Percentiles rank a stretch among this genome's conserved stretches.
phyloP scores from a whole-genome alignment of 2,797 vertebrate genomes.

The Enteromius unitaeniatus region DNA sequence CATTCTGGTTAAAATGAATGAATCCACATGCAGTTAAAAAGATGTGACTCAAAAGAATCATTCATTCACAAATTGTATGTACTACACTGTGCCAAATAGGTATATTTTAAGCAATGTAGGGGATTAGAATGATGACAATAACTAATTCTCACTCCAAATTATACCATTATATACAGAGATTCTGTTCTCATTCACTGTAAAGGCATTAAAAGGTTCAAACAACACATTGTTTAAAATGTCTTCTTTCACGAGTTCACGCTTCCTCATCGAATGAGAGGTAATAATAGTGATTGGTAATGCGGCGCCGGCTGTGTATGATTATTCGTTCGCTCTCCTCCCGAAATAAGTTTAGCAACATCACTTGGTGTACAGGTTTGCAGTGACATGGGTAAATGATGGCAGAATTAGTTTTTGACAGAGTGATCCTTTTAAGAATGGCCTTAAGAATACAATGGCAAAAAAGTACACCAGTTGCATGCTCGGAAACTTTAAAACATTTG shows the following conservation, averaged over 20 bases:
- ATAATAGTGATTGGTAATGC: no score
- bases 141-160: neutral
- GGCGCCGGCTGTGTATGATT: no score
- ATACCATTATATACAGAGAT: neutral
- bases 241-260: no score
- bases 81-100: no score
- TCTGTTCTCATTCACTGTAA: neutral
- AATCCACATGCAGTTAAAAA: neutral
- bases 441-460: conserved; percentile 1
- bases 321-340: no score
- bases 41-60: neutral
- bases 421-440: neutral
- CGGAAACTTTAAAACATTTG: conserved; percentile 14
- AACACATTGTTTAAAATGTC: neutral
- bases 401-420: neutral
- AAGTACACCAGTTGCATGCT: conserved; percentile 27
- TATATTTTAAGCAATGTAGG: neutral
- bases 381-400: neutral
- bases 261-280: no score
- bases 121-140: neutral
- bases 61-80: neutral
- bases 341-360: no score
- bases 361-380: neutral
- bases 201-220: neutral
- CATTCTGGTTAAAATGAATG: neutral